Evolutionary conservation across 2,113 vertebrate species (phyloP), one percentile per base, ranked within the genome.

Genomic region (Podiceps cristatus): DNA sequence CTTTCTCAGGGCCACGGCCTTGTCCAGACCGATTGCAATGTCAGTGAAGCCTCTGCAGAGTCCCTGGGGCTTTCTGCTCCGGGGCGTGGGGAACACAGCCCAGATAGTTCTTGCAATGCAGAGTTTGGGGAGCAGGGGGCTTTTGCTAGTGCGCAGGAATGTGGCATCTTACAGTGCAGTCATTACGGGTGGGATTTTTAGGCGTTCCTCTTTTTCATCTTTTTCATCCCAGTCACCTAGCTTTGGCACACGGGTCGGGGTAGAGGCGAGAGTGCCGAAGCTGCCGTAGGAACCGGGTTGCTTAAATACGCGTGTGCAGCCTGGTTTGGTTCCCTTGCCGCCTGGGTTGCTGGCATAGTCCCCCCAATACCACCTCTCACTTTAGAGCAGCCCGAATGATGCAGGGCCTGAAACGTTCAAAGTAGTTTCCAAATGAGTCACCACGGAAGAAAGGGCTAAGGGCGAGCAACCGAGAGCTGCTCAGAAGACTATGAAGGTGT

Each of bases 71-170:
- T 81, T 77, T 73, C 42, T 67, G 28, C 22, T 93, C 29, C 31
- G 35, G 0, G 2, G 28, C 27, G 40, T 0, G 3, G 23, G 24
- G 35, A 67, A 44, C 0, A 0, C 8, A 44, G 10, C 0, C 2
- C 19, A 40, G 31, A 11, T 22, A 22, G n/a, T n/a, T 47, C 33
- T 40, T 47, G 22, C 9, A 33, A 31, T 13, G 47, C 56, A 18
- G 63, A 60, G n/a, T 24, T 15, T 69, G 29, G 19, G 11, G 18
- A 50, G 18, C 5, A 37, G 5, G 28, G 47, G 50, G 23, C 45
- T 59, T 85, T 56, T 71, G 45, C 49, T 64, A 33, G 50, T 0
- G 3, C 18, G 29, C 11, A 33, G 13, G 19, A 68, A 47, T 1
- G 2, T 18, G 47, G n/a, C 47, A 63, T 19, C 86, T 87, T 83